Percentiles rank a stretch among this genome's conserved stretches.
phyloP scores from a whole-genome alignment of 2,113 vertebrate genomes.

The Nycticryphes semicollaris region DNA sequence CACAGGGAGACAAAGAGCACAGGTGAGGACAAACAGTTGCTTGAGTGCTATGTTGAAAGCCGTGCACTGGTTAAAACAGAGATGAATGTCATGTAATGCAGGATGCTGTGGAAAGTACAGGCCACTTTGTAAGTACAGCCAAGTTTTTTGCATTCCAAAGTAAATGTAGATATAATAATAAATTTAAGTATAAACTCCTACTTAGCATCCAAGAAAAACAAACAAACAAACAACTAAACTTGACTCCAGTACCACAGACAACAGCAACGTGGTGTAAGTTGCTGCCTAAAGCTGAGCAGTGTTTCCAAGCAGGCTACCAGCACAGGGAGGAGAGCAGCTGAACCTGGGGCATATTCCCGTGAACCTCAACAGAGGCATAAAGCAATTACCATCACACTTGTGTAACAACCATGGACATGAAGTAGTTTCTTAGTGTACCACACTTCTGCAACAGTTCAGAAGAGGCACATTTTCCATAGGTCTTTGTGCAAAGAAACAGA shows the following conservation, averaged over 20 bases:
- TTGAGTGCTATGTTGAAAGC: not conserved
- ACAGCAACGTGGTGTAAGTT: accelerated
- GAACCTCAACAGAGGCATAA: not conserved
- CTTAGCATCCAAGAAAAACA: not conserved
- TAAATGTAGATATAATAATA: not conserved
- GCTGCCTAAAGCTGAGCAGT: not conserved
- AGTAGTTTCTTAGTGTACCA: not conserved
- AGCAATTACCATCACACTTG: not conserved
- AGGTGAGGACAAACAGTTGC: not conserved
- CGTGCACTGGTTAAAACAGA: not conserved
- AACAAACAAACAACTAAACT: not conserved
- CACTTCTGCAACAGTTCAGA: not conserved
- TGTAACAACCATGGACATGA: accelerated
- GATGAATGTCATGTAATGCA: accelerated
- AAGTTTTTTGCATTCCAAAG: not conserved
- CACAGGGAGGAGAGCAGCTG: not conserved
- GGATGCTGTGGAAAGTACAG: not conserved
- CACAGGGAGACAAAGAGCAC: not conserved
- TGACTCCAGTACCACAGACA: not conserved
- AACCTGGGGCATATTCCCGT: not conserved
- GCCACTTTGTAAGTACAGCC: not conserved
- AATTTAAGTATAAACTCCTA: not conserved
- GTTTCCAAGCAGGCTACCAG: not conserved
- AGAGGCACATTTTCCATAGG: not conserved
- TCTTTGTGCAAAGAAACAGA: not conserved